Evolutionary conservation across 1,140 invertebrate species (phyloP).

Genomic region (Pogonognathellus flavescens): DNA sequence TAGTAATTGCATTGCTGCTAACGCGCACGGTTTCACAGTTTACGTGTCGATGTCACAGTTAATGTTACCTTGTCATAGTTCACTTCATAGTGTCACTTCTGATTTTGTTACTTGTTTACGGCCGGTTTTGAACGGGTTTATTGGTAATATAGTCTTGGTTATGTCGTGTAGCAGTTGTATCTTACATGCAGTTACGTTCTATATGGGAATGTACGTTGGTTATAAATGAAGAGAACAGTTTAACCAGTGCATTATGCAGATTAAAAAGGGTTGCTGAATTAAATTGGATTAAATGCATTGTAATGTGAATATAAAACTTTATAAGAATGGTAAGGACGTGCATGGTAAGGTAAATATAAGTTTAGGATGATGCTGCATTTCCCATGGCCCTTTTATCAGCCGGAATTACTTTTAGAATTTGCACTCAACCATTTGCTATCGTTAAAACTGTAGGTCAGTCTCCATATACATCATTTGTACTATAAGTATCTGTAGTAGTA

Average conservation of each 20-base stretch:
- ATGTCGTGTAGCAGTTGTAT: background rate
- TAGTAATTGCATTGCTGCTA: too few relatives aligned
- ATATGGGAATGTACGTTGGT: background rate
- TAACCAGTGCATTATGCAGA: conserved; percentile 42
- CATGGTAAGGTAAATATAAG: conserved; percentile 31
- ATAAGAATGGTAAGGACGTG: conserved; percentile 2
- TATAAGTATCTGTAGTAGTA: too few relatives aligned
- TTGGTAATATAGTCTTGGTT: background rate
- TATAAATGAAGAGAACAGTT: conserved; percentile 19
- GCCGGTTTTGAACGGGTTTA: too few relatives aligned
- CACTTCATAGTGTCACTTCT: too few relatives aligned
- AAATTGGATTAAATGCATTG: conserved; percentile 42
- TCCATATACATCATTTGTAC: too few relatives aligned
- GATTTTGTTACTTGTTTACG: too few relatives aligned
- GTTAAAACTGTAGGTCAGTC: conserved; percentile 24
- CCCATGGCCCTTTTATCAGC: conserved; percentile 28
- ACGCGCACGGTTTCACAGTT: too few relatives aligned
- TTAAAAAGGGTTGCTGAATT: conserved; percentile 45
- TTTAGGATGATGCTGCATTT: conserved; percentile 42
- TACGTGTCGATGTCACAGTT: too few relatives aligned
- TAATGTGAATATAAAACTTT: conserved; percentile 24
- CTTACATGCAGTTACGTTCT: background rate
- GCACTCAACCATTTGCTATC: background rate
- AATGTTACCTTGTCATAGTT: too few relatives aligned
- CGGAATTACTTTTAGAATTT: conserved; percentile 30